Conservation (phyloP, 2,797 vertebrate genomes). For the Sus cebifrons region DNA sequence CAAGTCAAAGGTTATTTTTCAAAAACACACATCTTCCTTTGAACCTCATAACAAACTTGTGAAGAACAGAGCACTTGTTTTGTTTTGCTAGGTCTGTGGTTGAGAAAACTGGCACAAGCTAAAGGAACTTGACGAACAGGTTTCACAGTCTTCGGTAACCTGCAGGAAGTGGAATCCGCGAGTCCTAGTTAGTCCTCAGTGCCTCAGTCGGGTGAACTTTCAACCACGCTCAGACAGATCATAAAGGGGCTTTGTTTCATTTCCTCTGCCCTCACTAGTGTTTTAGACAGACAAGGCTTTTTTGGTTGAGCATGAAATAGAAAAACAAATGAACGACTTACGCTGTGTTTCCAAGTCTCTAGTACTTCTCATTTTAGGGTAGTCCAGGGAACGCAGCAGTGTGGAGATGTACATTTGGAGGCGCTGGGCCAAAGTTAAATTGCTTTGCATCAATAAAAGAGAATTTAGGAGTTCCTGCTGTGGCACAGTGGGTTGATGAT, state of each 20-base stretch:
- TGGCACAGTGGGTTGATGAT: too few species aligned
- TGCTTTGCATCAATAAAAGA: neutral
- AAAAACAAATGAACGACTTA: neutral
- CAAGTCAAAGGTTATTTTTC: neutral
- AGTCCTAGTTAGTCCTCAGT: neutral
- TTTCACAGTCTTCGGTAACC: neutral
- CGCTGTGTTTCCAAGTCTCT: neutral
- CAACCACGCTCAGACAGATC: neutral
- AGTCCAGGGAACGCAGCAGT: neutral
- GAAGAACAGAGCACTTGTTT: neutral
- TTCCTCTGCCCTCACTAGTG: neutral
- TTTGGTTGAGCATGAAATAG: neutral
- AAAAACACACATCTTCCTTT: neutral
- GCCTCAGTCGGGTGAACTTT: neutral
- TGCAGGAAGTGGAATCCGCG: neutral
- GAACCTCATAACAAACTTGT: neutral
- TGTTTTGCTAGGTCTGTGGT: neutral
- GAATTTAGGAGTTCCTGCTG: neutral
- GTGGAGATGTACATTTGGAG: neutral
- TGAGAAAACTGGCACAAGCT: neutral
- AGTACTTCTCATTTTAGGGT: neutral
- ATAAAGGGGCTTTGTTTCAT: neutral
- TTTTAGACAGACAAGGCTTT: neutral
- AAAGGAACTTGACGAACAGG: neutral
- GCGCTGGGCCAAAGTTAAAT: neutral